Percentiles rank a stretch among this genome's conserved stretches.
Evolutionary conservation across 2,888 invertebrate genomes (phyloP).

Genomic region (Habroteleia sp.): DNA sequence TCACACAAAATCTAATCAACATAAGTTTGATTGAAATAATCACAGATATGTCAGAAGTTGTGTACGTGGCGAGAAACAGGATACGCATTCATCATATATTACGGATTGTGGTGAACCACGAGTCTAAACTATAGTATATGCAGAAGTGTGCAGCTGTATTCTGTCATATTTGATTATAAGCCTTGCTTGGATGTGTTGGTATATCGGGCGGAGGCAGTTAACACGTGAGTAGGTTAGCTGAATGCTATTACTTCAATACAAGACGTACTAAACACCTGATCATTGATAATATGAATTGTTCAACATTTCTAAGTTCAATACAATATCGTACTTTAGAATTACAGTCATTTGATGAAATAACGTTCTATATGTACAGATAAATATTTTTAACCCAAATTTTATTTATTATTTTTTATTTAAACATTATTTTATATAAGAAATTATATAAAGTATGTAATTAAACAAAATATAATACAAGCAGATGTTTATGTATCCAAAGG

Average conservation of each 20-base stretch:
- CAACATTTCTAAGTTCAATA: conserved; percentile 18
- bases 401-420: too few species aligned
- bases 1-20: conserved; percentile 55
- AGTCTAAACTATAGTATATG: conserved; percentile 55
- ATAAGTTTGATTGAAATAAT: conserved; percentile 60
- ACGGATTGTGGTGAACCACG: conserved; percentile 51
- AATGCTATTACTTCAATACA: conserved; percentile 43
- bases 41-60: conserved; percentile 54
- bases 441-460: too few species aligned
- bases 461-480: too few species aligned
- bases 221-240: conserved; percentile 49
- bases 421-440: too few species aligned
- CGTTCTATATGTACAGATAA: background rate
- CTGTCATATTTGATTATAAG: conserved; percentile 56
- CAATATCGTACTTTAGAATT: conserved; percentile 19
- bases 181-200: conserved; percentile 37
- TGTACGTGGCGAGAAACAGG: conserved; percentile 46
- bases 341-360: conserved; percentile 3
- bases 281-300: conserved; percentile 33
- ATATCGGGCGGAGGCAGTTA: conserved; percentile 44
- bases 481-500: too few species aligned
- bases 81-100: conserved; percentile 54
- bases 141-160: conserved; percentile 52
- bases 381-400: too few species aligned
- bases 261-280: conserved; percentile 47